Conservation (phyloP, 2,888 invertebrate genomes). For the Lasiommata megera region DNA sequence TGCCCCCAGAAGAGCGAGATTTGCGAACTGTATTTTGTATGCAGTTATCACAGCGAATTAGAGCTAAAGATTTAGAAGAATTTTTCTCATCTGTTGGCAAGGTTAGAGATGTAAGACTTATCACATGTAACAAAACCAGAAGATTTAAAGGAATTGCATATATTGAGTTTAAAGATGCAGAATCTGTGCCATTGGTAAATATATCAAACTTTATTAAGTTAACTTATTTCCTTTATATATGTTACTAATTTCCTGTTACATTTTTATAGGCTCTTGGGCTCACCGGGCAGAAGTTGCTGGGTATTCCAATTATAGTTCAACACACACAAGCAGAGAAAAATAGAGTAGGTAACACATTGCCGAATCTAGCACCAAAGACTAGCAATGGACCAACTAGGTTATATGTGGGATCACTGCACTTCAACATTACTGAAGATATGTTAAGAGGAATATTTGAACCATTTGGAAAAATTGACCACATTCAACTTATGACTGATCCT, state of each 20-base stretch:
- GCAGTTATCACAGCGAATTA: constrained; percentile 97
- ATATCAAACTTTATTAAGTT: background rate
- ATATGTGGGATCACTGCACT: constrained; percentile 98
- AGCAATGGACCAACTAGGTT: constrained; percentile 97
- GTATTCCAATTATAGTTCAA: constrained; percentile 98
- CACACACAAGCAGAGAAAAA: constrained; percentile 98
- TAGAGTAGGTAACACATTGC: constrained; percentile 93
- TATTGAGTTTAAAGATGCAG: constrained; percentile 98
- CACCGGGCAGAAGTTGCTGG: constrained; percentile 96
- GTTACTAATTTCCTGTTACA: background rate
- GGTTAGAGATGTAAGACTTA: constrained; percentile 98
- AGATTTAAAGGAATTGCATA: constrained; percentile 99
- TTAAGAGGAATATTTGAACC: constrained; percentile 98
- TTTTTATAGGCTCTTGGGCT: constrained; percentile 94
- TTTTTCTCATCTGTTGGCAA: constrained; percentile 99
- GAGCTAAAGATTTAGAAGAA: constrained; percentile 97
- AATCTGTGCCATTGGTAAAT: constrained; percentile 94
- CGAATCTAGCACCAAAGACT: constrained; percentile 91
- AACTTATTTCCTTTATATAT: background rate
- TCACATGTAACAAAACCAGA: constrained; percentile 99
- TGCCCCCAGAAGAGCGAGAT: constrained; percentile 98
- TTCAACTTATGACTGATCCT: constrained; percentile 97
- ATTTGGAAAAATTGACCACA: constrained; percentile 97
- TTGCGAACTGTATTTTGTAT: constrained; percentile 99
- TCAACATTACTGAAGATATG: constrained; percentile 99